Conservation (phyloP, 2,797 vertebrate species). For the Telmatherina bonti region DNA sequence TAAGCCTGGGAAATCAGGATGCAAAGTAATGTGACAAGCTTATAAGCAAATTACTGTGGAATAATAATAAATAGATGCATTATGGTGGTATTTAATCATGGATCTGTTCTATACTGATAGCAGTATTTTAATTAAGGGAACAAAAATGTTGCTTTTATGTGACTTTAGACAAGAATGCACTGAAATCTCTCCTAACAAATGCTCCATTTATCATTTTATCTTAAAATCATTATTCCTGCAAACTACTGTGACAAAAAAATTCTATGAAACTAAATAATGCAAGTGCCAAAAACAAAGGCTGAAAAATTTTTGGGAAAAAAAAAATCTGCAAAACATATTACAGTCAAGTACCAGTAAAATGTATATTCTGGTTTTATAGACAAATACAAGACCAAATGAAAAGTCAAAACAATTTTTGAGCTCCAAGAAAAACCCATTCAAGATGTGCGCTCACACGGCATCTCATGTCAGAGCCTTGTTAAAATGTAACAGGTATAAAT, state of each 20-base stretch:
- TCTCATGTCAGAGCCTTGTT: slow-evolving; percentile 60
- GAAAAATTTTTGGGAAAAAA: slow-evolving; percentile 21
- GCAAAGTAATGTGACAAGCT: slow-evolving; percentile 48
- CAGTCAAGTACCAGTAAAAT: slow-evolving; percentile 6
- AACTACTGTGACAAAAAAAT: slow-evolving; percentile 16
- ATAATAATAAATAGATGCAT: slow-evolving; percentile 61
- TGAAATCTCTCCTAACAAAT: slow-evolving; percentile 27
- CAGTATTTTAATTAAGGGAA: slow-evolving; percentile 41
- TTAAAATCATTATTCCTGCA: slow-evolving; percentile 3
- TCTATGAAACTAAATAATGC: slow-evolving; percentile 4
- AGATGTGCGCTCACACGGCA: slow-evolving; percentile 40
- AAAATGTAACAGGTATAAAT: slow-evolving; percentile 73
- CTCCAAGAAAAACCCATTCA: slow-evolving; percentile 57
- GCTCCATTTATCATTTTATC: slow-evolving; percentile 13
- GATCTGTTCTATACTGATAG: slow-evolving; percentile 51
- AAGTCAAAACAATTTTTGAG: slow-evolving; percentile 65
- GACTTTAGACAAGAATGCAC: slow-evolving; percentile 35
- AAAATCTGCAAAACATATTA: slow-evolving; percentile 1
- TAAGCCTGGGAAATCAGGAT: slow-evolving; percentile 51
- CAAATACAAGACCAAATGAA: slow-evolving; percentile 53
- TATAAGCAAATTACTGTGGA: slow-evolving; percentile 48
- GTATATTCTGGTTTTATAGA: slow-evolving; percentile 27
- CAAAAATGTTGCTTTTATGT: slow-evolving; percentile 23
- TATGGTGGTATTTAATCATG: slow-evolving; percentile 47
- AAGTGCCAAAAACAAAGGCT: slow-evolving; percentile 5